These are phyloP conservation scores for Eupsilia transversa DNA, from an alignment of 2,888 invertebrate species.

Conservation along the genomic window DNA sequence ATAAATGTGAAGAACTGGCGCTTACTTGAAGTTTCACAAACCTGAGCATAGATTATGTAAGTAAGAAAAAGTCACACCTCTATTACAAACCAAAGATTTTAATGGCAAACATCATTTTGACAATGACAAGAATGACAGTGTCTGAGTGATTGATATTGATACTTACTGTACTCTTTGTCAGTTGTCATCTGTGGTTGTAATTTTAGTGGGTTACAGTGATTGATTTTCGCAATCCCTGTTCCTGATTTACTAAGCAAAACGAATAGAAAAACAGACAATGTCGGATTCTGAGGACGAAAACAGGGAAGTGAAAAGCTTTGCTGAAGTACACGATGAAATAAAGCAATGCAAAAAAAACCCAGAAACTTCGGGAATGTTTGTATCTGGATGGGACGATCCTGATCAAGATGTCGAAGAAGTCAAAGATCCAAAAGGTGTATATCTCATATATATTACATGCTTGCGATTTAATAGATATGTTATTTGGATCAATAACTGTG, in stretches of 20 bases:
- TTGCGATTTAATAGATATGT: neutral
- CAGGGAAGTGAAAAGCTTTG: constrained; percentile 72
- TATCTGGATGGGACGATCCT: constrained; percentile 96
- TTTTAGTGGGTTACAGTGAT: constrained; percentile 8
- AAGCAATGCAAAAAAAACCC: constrained; percentile 83
- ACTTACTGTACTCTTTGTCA: no score
- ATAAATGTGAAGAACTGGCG: neutral
- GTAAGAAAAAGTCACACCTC: neutral
- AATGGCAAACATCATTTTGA: neutral
- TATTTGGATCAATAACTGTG: neutral
- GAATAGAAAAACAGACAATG: constrained; percentile 63
- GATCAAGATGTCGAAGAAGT: constrained; percentile 93
- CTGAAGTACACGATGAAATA: constrained; percentile 84
- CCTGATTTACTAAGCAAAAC: constrained; percentile 2
- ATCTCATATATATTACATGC: neutral
- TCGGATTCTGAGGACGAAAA: constrained; percentile 76
- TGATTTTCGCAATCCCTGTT: constrained; percentile 20
- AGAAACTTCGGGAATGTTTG: constrained; percentile 91
- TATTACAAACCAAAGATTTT: neutral
- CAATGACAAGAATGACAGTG: constrained; percentile 9
- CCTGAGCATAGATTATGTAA: neutral
- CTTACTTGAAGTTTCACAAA: neutral
- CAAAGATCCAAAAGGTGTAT: constrained; percentile 94
- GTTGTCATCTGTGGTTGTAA: no score
- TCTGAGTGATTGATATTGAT: constrained; percentile 7